These are phyloP conservation scores for Potamilus streckersoni DNA, from an alignment of 1,140 invertebrate species.

Conservation along the genomic window DNA sequence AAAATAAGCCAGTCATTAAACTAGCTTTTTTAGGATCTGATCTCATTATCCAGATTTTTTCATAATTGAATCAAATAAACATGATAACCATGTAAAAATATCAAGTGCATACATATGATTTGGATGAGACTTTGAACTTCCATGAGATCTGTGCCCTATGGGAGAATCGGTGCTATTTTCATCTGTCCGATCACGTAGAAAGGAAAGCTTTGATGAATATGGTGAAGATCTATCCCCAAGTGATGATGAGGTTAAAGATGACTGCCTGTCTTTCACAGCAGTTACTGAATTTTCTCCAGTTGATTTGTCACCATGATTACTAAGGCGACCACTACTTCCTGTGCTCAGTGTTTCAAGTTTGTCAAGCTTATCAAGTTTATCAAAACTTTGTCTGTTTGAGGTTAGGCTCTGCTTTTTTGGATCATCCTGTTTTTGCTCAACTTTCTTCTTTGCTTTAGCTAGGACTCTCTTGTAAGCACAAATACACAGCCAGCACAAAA, in stretches of 20 bases:
- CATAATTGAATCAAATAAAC: no score
- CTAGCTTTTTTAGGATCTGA: no score
- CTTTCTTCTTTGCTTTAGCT: slow-evolving; percentile 81
- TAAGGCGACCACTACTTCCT: slow-evolving; percentile 16
- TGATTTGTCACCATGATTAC: slow-evolving; percentile 17
- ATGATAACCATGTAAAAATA: no score
- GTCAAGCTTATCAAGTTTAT: slow-evolving; percentile 28
- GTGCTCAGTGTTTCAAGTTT: slow-evolving; percentile 11
- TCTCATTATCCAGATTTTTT: no score
- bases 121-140: neutral
- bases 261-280: slow-evolving; percentile 23
- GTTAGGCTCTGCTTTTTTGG: slow-evolving; percentile 18
- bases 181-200: slow-evolving; percentile 30
- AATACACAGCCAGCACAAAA: slow-evolving; percentile 96
- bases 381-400: slow-evolving; percentile 20
- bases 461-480: slow-evolving; percentile 92
- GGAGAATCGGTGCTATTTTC: slow-evolving; percentile 27
- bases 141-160: neutral
- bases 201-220: slow-evolving; percentile 24
- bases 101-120: neutral
- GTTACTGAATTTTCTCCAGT: slow-evolving; percentile 22
- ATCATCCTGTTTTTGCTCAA: slow-evolving; percentile 65
- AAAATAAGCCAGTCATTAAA: no score
- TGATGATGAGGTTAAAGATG: slow-evolving; percentile 12
- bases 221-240: slow-evolving; percentile 30